Evolutionary conservation across 2,888 invertebrate genomes (phyloP), one percentile per base, ranked within the genome.

Genomic region (Drosophila gaucha): DNA sequence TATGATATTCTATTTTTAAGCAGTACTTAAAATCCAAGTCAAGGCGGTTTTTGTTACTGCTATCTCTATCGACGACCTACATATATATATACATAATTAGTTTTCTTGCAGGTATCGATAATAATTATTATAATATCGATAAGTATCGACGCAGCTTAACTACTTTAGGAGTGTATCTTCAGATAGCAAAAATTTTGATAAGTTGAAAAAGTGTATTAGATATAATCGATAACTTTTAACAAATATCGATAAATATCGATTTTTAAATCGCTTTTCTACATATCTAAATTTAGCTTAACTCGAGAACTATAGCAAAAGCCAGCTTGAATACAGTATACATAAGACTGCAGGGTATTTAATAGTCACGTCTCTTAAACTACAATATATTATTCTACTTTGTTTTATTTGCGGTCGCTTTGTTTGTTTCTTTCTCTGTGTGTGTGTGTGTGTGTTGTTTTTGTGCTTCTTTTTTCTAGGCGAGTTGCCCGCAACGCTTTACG

Each of bases 341-440:
- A 0, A n/a, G n/a, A n/a, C n/a, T 22, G 8, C 16, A 49, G 51
- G 22, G 51, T 31, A 51, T 51, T 16, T 12, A 0, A 14, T 9
- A 10, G 16, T 31, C 51, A 12, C 4, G 3, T 8, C 12, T 16
- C 1, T n/a, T 1, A 10, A 10, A 8, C 10, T 2, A 3, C n/a
- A n/a, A n/a, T 2, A 6, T 6, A 28, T 20, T 9, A 8, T 0
- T 3, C 12, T 30, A 30, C 28, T 51, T 51, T 39, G 30, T 73
- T 79, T 82, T 82, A 80, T 84, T 82, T 84, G 80, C 59, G 73
- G 75, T 75, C 84, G 65, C 51, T 65, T 39, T 68, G 49, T 54
- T 59, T 74, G 64, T 39, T 39, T 64, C 50, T 56, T 38, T 35
- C 2, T 31, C 39, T 22, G 8, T 28, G 8, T 46, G 18, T 36